Conservation (phyloP, 2,888 invertebrate species). For the Clusia tigrina region DNA sequence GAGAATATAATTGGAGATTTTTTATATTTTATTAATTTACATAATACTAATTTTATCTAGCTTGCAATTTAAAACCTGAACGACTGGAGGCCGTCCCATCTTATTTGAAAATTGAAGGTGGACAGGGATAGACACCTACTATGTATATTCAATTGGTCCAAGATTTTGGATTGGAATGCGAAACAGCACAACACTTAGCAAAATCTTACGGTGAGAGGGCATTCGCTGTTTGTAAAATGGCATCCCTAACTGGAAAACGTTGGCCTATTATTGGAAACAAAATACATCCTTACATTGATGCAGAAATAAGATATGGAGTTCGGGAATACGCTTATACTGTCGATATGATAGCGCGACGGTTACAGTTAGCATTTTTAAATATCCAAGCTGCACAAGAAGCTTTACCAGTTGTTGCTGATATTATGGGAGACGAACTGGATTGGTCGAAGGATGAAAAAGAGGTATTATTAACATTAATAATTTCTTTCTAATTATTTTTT, state of each 20-base stretch:
- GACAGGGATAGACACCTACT: constrained; percentile 96
- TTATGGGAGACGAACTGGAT: constrained; percentile 95
- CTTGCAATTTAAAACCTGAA: constrained; percentile 76
- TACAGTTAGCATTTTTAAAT: constrained; percentile 95
- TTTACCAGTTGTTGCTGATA: constrained; percentile 87
- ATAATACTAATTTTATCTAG: constrained; percentile 60
- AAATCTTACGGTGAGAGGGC: constrained; percentile 97
- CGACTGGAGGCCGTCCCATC: constrained; percentile 80
- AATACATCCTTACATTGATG: constrained; percentile 98
- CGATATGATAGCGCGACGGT: constrained; percentile 94
- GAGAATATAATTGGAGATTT: constrained; percentile 4
- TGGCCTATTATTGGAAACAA: constrained; percentile 99
- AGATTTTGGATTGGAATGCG: constrained; percentile 97
- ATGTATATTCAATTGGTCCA: constrained; percentile 98
- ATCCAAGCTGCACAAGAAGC: constrained; percentile 97
- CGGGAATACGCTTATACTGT: constrained; percentile 96
- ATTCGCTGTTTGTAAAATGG: constrained; percentile 96
- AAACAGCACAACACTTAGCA: constrained; percentile 95
- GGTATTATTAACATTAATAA: no score
- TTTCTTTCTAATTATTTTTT: no score
- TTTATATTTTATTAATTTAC: neutral
- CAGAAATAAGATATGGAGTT: constrained; percentile 91
- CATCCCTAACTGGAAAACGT: constrained; percentile 92
- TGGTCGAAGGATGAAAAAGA: constrained; percentile 84
- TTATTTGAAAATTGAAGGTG: constrained; percentile 94